Conservation (phyloP, 2,113 vertebrate genomes). For the Cryptomyrus ogoouensis region DNA sequence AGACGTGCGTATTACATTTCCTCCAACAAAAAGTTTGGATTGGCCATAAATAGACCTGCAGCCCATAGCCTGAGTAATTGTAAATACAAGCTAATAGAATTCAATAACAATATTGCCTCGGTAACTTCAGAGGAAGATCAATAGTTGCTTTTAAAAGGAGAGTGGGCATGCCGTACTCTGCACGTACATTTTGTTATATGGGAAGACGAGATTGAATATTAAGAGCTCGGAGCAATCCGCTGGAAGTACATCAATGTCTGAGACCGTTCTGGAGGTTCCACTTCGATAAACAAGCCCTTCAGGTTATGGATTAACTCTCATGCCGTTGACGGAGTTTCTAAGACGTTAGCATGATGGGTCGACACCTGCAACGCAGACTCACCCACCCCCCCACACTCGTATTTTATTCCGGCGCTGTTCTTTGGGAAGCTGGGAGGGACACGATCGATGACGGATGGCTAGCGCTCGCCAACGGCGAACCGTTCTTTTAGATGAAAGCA, state of each 20-base stretch:
- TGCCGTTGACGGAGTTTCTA: background rate
- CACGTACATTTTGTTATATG: background rate
- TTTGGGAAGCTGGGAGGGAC: background rate
- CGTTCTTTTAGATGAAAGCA: background rate
- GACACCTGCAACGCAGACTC: background rate
- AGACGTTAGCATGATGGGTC: background rate
- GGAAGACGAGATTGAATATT: constrained; percentile 12
- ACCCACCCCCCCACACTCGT: background rate
- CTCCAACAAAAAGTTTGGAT: background rate
- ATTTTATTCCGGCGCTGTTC: background rate
- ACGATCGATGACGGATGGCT: background rate
- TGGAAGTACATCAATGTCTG: constrained; percentile 5
- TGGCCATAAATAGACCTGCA: background rate
- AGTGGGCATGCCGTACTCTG: background rate
- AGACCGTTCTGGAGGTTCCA: background rate
- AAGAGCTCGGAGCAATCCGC: background rate
- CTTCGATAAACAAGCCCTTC: constrained; percentile 13
- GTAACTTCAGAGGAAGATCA: background rate
- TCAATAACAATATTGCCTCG: background rate
- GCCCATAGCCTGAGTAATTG: background rate
- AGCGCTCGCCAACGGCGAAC: background rate
- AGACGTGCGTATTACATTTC: background rate
- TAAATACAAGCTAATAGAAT: background rate
- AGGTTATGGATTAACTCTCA: constrained; percentile 18
- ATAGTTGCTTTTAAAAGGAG: constrained; percentile 9